Evolutionary conservation across 2,888 invertebrate genomes (phyloP), one percentile per base, ranked within the genome.

Genomic region (Keiferia lycopersicella): DNA sequence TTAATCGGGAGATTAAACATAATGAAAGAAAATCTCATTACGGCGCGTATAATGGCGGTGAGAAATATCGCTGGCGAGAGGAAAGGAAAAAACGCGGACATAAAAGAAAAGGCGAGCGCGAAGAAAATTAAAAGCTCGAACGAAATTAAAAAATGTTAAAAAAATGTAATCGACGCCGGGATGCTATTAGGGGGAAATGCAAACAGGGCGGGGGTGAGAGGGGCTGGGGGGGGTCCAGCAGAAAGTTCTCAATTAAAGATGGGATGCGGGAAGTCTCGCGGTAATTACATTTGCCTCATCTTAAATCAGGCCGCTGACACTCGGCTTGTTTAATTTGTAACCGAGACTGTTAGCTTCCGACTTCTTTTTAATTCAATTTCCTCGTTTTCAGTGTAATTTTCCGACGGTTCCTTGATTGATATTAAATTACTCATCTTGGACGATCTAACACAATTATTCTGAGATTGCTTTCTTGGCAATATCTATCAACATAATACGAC

Each of bases 21-120:
- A 91, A 91, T 91, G 91, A 91, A 91, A 90, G 90, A 88, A 91
- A 91, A 91, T 91, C 91, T 91, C 91, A 91, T 91, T 91, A 91
- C 85, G 80, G 77, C 75, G 81, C 79, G 88, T 86, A 88, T 90
- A 91, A 91, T 89, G 86, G 91, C 86, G 86, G 88, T 85, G 89
- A 88, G 88, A 91, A 89, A 87, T 86, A 88, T 86, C 82, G 82
- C 80, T 74, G 75, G 75, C 79, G 80, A 81, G 77, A 80, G 81
- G 80, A 80, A 83, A 82, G 80, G 80, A 80, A 83, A 84, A 80
- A 84, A 82, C 73, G 80, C 75, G 78, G 78, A 74, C 75, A 80
- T 84, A 80, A 87, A 89, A 88, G 84, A 88, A 88, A 86, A 88
- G 84, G 81, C 83, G 86, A 79, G 81, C 82, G 86, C 83, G 83